Base-by-base conservation (phyloP, 2,797 vertebrate genomes). In the Enteromius thamalakanensis region DNA sequence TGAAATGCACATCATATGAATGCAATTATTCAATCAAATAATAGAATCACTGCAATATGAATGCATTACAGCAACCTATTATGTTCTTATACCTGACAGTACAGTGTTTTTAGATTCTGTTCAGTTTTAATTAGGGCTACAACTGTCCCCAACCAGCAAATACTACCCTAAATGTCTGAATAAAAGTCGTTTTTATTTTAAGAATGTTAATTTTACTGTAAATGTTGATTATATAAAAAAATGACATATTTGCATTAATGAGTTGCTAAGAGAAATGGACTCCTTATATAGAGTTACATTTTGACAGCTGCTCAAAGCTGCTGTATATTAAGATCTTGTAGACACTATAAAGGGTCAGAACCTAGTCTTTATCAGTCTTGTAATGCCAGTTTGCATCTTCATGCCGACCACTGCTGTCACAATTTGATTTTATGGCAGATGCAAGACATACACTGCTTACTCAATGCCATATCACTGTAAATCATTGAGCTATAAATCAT, bases 231-330 rank as follows among this genome's bases (percentile, higher is more conserved):
- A 40, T 40, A 17, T 12, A 55, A 74, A 42, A 11, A 42, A 11
- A 6, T 17, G 17, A 55, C 19, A 23, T 40, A 60, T 60, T 76
- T 60, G n/a, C 23, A 17, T n/a, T 23, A 76, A 58, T 17, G 34
- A 42, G 34, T 60, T 37, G 34, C 2, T 11, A 58, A 40, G n/a
- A 19, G n/a, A 42, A 40, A 11, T 23, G 51, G 32, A 26, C 51
- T 76, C 34, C n/a, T 12, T 14, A 15, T 55, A 42, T 26, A 60
- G 40, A 62, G 58, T 64, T 77, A 8, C 17, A 51, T 79, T 67
- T 79, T 67, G 62, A 79, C 76, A 79, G 60, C 76, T 79, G 60
- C 29, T 79, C 17, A 67, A 79, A 49, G 42, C 76, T 49, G 76
- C 60, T 45, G 72, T 76, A 21, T n/a, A 75, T 75, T 37, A 42